These are phyloP conservation scores for Phlogophora meticulosa DNA, from an alignment of 2,888 invertebrate species.

Conservation along the genomic window DNA sequence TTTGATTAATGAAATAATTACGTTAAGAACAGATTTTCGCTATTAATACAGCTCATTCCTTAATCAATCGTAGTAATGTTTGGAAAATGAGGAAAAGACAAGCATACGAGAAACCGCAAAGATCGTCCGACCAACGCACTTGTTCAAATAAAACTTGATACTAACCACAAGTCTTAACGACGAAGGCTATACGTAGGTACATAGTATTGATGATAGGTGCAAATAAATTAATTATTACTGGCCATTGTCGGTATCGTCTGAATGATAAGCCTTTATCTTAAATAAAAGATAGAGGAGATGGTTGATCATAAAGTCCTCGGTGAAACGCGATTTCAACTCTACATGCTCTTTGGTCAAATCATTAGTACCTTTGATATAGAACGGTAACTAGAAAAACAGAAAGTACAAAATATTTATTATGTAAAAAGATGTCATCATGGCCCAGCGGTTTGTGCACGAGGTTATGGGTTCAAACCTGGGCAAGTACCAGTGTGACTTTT, in stretches of 20 bases:
- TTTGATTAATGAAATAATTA: conserved; percentile 1
- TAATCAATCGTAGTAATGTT: background rate
- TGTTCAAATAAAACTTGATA: conserved; percentile 55
- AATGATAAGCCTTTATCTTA: conserved; percentile 7
- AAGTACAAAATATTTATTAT: background rate
- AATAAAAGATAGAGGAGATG: background rate
- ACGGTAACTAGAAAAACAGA: too few species aligned
- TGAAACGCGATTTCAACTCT: background rate
- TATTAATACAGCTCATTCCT: background rate
- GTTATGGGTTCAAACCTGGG: too few species aligned
- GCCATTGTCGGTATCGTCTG: conserved; percentile 21
- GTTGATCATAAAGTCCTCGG: conserved; percentile 9
- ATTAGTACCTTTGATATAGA: too few species aligned
- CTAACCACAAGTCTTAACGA: conserved; percentile 54
- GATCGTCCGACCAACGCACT: conserved; percentile 19
- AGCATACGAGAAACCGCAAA: conserved; percentile 48
- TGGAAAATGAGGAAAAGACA: conserved; percentile 35
- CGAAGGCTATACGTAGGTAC: conserved; percentile 55
- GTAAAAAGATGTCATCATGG: too few species aligned
- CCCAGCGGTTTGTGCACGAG: too few species aligned
- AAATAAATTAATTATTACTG: conserved; percentile 41
- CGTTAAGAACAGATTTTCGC: background rate
- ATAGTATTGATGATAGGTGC: conserved; percentile 13
- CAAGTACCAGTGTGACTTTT: too few species aligned
- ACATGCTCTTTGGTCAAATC: conserved; percentile 4